Evolutionary conservation across 1,140 invertebrate genomes (phyloP), one percentile per base, ranked within the genome.

Genomic region (Trachymyrmex septentrionalis): DNA sequence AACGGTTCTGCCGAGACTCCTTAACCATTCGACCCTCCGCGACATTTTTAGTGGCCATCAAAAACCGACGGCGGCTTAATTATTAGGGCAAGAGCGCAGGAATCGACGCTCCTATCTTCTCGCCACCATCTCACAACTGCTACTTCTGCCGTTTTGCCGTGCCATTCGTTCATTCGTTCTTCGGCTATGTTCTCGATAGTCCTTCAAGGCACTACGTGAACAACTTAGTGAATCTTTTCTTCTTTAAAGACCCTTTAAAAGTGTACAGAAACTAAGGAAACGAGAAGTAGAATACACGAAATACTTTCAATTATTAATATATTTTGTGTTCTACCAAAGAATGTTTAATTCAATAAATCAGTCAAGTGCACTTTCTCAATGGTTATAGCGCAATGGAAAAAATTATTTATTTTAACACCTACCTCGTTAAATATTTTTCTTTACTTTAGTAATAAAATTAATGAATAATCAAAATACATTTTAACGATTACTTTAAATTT

Each of bases 1-100:
- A 72, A 80, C 44, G 87, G 82, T 57, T 87, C 86, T 92, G 85
- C 87, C 86, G 92, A 91, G 89, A 91, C 92, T 94, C 91, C 93
- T 95, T 94, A 95, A 93, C 91, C 92, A 90, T 92, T 94, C 89
- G 91, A 94, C 93, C 93, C 94, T 93, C 91, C 86, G 94, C 91
- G 94, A 95, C 94, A 95, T 94, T 95, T 95, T 95, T 95, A 95
- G 95, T 95, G 93, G 93, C 94, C 93, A 95, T 95, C 94, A 95
- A 95, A 94, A 94, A 93, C 93, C 92, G 90, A 91, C 88, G 90
- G 88, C 80, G 85, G 92, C 94, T 95, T 95, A 94, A 95, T 95
- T 95, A 95, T 94, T 92, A 93, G 92, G 87, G 92, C 91, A 89
- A 90, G 75, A 91, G 88, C 63, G 77, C 85, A 73, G 78, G 21